Conservation (phyloP, 2,113 vertebrate genomes). For the Indicator indicator region DNA sequence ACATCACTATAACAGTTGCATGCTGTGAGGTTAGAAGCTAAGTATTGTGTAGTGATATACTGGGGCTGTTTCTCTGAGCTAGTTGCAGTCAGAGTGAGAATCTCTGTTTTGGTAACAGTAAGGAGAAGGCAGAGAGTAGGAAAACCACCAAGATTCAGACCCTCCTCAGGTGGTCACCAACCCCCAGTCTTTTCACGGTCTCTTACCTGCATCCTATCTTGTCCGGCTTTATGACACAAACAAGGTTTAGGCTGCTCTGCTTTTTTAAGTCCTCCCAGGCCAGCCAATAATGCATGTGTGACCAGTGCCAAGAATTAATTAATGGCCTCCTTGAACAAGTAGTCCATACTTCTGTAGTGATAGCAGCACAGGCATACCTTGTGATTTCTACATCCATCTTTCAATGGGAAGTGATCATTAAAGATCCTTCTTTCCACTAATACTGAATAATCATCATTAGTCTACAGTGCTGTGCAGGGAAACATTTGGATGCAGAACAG, state of each 20-base stretch:
- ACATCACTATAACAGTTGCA: neutral
- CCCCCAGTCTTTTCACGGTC: neutral
- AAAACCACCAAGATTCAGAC: neutral
- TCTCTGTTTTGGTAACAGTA: neutral
- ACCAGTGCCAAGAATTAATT: neutral
- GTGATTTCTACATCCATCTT: neutral
- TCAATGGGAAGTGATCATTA: neutral
- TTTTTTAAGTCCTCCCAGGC: neutral
- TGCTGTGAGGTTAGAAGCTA: neutral
- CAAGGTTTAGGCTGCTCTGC: neutral
- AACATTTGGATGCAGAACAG: neutral
- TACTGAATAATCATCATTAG: neutral
- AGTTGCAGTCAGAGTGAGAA: neutral
- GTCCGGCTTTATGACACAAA: neutral
- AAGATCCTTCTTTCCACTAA: neutral
- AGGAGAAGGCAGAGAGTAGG: neutral
- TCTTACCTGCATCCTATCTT: neutral
- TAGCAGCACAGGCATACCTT: neutral
- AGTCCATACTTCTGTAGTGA: neutral
- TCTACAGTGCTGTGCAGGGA: neutral
- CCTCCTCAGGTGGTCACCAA: neutral
- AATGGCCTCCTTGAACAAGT: neutral
- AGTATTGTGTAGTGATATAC: neutral
- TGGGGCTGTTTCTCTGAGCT: neutral
- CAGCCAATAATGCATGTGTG: neutral